Base-by-base conservation (phyloP, 2,888 invertebrate genomes). In the Aporophyla nigra region DNA sequence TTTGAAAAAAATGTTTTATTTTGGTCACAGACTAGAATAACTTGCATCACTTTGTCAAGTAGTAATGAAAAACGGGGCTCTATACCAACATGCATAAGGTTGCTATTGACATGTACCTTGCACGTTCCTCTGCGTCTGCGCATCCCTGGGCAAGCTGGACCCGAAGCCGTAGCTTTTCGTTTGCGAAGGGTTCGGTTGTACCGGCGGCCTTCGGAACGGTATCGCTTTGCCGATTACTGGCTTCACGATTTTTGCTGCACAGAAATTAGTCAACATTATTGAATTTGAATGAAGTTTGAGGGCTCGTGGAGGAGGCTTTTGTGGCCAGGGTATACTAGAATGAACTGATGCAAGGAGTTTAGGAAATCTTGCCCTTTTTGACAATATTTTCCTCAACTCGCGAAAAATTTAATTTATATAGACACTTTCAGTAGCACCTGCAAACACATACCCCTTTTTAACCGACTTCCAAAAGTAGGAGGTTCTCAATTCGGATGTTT, bases 211-310 rank as follows among this genome's bases (percentile, higher is more conserved):
- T 0, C 94, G 91, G 69, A 93, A 83, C 33, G 95, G 94, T n/a
- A 94, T 21, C 21, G 95, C 95, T 46, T 91, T 93, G 10, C 95
- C 95, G 33, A 95, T 92, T 49, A 96, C 90, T 0, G 95, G 95
- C 85, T 95, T 95, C 67, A 91, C 91, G 66, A 92, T 74, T 83
- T 91, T 92, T 3, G 90, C 95, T 94, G 89, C 12, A 76, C 2
- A 70, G 12, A 56, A 71, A 58, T 49, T 54, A 6, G 2, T 62
- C 16, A 46, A 43, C 0, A 56, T 51, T 12, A 56, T 27, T 0
- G n/a, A 40, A 2, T 54, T 56, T 1, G 46, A 54, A 49, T 71
- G 1, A 7, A 43, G 53, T 61, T 33, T 49, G 7, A 59, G 21
- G 14, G 21, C 21, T 51, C 51, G 21, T 51, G 21, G 2, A 40